Base-by-base conservation (phyloP, 2,888 invertebrate species). In the Rhimphoctona megacephalus region DNA sequence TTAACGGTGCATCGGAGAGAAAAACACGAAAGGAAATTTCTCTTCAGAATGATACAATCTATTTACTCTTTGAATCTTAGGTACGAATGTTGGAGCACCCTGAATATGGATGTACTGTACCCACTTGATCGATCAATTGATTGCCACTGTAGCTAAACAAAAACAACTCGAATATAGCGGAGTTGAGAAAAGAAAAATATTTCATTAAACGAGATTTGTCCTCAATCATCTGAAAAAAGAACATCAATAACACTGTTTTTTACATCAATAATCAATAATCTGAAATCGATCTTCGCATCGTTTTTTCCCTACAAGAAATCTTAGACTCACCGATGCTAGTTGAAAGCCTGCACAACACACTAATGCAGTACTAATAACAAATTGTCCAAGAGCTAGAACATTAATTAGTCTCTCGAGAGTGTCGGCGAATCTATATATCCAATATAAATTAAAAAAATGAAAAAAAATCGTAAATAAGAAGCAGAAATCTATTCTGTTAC, bases 261-360 rank as follows among this genome's bases (percentile, higher is more conserved):
- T 36, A 49, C 22, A 66, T 64, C 64, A 19, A n/a, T n/a, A n/a
- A n/a, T 36, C 6, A 39, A 19, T 19, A 46, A 70, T 43, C 19
- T 8, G 5, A 36, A 33, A 46, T 3, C 19, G 5, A 19, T 7
- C 19, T 9, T 14, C 6, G 19, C 46, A 22, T 11, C 5, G 25
- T 46, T 43, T 5, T 39, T 6, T 14, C 5, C 30, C 43, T 43
- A 30, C 6, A 1, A 22, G 46, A 61, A 54, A 9, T 61, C 8
- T 0, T n/a, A 61, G 36, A 90, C 91, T 39, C 85, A 93, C 93
- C 90, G 91, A 86, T 2, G 91, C 91, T 64, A 94, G 82, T 87
- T 93, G 93, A 70, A 94, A 93, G 85, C 93, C 94, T 25, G 91
- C 92, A 81, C 91, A 92, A 81, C 94, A 94, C 9, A 93, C 77